Evolutionary conservation across 2,113 vertebrate species (phyloP), one percentile per base, ranked within the genome.

Genomic region (Oostethus manadensis): DNA sequence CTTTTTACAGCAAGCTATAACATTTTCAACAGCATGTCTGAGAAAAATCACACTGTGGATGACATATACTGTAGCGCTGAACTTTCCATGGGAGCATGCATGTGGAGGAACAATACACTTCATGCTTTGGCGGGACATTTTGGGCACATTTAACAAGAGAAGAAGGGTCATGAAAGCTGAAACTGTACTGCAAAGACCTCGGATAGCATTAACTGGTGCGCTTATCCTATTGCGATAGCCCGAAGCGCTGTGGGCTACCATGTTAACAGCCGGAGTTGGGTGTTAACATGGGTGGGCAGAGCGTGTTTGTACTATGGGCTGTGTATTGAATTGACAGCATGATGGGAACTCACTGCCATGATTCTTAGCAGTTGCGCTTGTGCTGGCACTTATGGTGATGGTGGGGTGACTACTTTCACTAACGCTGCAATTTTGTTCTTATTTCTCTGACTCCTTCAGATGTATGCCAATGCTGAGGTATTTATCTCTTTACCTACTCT

Each of bases 391-490:
- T 82, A 78, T 76, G 88, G 87, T 89, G 86, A 82, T 56, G 88
- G 83, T 73, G 82, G 87, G 86, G 78, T 84, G 65, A 82, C 70
- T 67, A 79, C 84, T 89, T 83, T 84, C 67, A 87, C 86, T 90
- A 91, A 92, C 86, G 82, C 84, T 84, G 49, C 73, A 57, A 55
- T 55, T 42, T 84, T 88, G 78, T 76, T 89, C 82, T 78, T 60
- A 83, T 90, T 83, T 88, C 73, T 86, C 81, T 84, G 86, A 88
- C 88, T 89, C 89, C 90, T 90, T 88, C 90, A 92, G 90, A 92
- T 91, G 88, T 90, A 66, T 92, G 89, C 90, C 87, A 92, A 92
- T 91, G 88, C 88, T 81, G 90, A 92, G 90, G 90, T 92, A 92
- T 89, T 92, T 91, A 83, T 85, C 80, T 70, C 66, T 61, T 69